Conservation (phyloP, 2,888 invertebrate genomes). For the Tineola bisselliella region DNA sequence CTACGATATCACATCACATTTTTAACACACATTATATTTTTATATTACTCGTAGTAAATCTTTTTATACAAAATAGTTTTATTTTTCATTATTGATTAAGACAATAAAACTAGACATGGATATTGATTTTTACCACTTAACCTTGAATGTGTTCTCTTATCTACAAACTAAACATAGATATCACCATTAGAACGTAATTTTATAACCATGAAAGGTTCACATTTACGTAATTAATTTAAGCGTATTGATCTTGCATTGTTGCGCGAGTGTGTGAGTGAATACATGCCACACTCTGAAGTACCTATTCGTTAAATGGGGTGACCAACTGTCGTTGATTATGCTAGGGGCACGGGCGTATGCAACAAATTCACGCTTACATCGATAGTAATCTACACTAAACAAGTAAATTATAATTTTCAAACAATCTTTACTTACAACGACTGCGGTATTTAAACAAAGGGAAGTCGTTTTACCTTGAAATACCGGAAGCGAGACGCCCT, state of each 20-base stretch:
- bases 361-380: constrained; percentile 53
- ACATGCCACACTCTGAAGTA: constrained; percentile 65
- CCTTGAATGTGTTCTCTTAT: constrained; percentile 4
- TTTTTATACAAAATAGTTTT: neutral
- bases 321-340: constrained; percentile 61
- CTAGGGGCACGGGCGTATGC: constrained; percentile 46
- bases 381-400: constrained; percentile 59
- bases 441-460: neutral
- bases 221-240: constrained; percentile 7
- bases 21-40: neutral
- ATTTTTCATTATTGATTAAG: neutral
- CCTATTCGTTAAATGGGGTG: constrained; percentile 56
- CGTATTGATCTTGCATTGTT: constrained; percentile 32
- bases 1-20: neutral
- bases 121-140: constrained; percentile 1
- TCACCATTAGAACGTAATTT: neutral
- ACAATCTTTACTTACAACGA: neutral
- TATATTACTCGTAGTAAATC: neutral
- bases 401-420: constrained; percentile 21
- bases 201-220: neutral
- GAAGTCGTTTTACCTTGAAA: constrained; percentile 2
- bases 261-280: constrained; percentile 40
- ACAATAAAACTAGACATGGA: neutral
- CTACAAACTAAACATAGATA: neutral
- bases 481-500: constrained; percentile 5